Evolutionary conservation across 1,140 invertebrate species (phyloP).

Genomic region (Sarcophaga bullata): DNA sequence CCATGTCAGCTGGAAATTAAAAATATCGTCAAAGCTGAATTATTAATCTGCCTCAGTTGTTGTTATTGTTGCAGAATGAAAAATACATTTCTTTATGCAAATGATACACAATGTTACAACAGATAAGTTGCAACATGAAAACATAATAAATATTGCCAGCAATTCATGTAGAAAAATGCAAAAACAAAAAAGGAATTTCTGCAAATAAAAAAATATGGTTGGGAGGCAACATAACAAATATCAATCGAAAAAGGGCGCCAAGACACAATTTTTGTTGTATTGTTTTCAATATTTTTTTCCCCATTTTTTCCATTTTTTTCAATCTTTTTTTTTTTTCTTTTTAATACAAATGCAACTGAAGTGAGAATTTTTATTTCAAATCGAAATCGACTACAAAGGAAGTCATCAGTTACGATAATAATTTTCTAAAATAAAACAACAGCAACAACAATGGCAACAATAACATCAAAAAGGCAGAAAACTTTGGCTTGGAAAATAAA

Average conservation of each 20-base stretch:
- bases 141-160: constrained; percentile 27
- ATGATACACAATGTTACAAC: too few species aligned
- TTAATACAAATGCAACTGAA: constrained; percentile 7
- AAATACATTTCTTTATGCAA: too few species aligned
- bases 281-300: not conserved
- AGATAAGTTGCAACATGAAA: not conserved
- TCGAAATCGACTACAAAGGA: constrained; percentile 24
- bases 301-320: not conserved
- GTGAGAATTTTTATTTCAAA: constrained; percentile 26
- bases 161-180: constrained; percentile 43
- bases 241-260: constrained; percentile 37
- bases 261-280: constrained; percentile 22
- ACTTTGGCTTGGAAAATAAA: not conserved
- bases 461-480: constrained; percentile 29
- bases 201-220: too few species aligned
- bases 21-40: too few species aligned
- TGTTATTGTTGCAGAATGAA: too few species aligned
- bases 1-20: too few species aligned
- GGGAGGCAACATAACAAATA: not conserved
- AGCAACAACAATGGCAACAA: constrained; percentile 29
- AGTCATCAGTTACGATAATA: constrained; percentile 29
- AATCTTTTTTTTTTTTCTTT: not conserved
- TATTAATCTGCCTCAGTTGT: too few species aligned
- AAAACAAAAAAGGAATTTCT: not conserved
- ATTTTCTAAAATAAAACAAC: constrained; percentile 27